phyloP scores from a whole-genome alignment of 2,888 invertebrate genomes.

The Spisula subtruncata region DNA sequence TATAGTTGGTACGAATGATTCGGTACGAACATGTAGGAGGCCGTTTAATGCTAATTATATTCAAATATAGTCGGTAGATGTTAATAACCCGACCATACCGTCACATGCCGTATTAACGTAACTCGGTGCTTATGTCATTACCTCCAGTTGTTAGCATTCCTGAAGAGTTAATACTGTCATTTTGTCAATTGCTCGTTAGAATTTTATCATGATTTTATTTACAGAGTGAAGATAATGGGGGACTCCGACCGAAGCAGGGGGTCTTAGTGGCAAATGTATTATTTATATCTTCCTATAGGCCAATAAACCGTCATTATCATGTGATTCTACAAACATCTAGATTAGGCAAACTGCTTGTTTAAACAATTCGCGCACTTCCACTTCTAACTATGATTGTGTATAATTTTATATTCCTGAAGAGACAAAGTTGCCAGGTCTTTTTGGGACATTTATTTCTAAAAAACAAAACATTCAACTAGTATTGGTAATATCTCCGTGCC shows the following conservation, averaged over 20 bases:
- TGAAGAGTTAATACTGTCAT: slow-evolving; percentile 21
- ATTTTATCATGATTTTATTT: slow-evolving; percentile 27
- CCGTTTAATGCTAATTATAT: slow-evolving; percentile 16
- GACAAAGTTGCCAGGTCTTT: no score
- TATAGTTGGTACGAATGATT: neutral
- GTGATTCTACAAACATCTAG: neutral
- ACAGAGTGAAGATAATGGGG: slow-evolving; percentile 15
- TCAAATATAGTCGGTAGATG: slow-evolving; percentile 1
- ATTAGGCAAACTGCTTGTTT: neutral
- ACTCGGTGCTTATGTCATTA: slow-evolving; percentile 1
- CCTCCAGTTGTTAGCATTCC: slow-evolving; percentile 16
- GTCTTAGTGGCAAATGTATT: neutral
- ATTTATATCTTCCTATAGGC: slow-evolving; percentile 1
- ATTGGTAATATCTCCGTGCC: no score
- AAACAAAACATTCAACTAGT: no score
- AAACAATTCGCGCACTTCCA: no score
- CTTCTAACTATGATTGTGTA: no score
- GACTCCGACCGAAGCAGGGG: slow-evolving; percentile 10
- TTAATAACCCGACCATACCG: neutral
- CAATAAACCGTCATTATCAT: neutral
- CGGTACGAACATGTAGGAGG: slow-evolving; percentile 17
- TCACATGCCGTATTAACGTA: neutral
- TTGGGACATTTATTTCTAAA: no score
- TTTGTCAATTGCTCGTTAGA: slow-evolving; percentile 18
- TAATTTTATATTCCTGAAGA: no score